Base-by-base conservation (phyloP, 2,113 vertebrate species). In the Strix uralensis region DNA sequence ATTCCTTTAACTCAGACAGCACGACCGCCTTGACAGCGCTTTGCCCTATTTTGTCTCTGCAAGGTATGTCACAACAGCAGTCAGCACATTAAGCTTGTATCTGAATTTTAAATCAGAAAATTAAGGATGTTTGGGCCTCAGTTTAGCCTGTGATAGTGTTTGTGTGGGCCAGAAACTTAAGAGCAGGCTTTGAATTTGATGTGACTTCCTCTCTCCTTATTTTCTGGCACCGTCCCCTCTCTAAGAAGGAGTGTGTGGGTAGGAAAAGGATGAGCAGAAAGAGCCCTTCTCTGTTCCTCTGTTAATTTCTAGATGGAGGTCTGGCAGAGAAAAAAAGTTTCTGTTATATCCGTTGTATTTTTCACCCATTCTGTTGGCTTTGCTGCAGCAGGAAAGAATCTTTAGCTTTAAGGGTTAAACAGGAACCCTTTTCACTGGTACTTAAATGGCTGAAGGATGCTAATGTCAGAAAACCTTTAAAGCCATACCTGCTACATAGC, bases 11-110 rank as follows among this genome's bases (percentile, higher is more conserved):
- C 30, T 81, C 42, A 51, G n/a, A 52, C 47, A 34, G 26, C 30
- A 26, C 0, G 1, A n/a, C 32, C 0, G 0, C 47, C 65, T 52
- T 92, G 13, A 14, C 25, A 52, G 42, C 0, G 0, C 12, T 80
- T 69, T 58, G 15, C 27, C 29, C 29, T 32, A 1, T 34, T 59
- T 65, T 7, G 0, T 44, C 46, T 78, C 63, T 36, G 22, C 81
- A 73, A 58, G 47, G 18, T 15, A n/a, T 46, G 42, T 62, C 70
- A 7, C 0, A 1, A 40, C 47, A 62, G 59, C 54, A 42, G 25
- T 57, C 32, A 57, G 21, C 36, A 40, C 11, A 1, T 54, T 61
- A 54, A 72, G 61, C 7, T 66, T 72, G 19, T 21, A 42, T 29
- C 40, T 66, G 71, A 78, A 57, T 55, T 77, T 40, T 55, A 20